Evolutionary conservation across 2,113 vertebrate species (phyloP), one percentile per base, ranked within the genome.

Genomic region (Castor canadensis): DNA sequence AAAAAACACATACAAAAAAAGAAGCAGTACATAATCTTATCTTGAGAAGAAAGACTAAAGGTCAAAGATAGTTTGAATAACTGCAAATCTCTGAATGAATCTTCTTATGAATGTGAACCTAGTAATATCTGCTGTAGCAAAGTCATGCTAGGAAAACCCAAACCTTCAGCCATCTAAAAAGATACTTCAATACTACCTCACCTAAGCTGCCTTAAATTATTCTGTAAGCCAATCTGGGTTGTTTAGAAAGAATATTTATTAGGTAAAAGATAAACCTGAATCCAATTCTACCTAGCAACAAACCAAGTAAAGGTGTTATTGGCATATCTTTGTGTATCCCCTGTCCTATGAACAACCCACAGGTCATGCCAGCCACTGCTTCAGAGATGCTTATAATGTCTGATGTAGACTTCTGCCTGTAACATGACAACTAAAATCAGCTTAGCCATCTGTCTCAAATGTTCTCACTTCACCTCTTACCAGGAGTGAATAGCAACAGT

Each of bases 371-470:
- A 91, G 56, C 84, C 73, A 32, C 35, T 82, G 89, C 56, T 89
- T 66, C 30, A 81, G 66, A 54, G 67, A 5, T 94, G 58, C 84
- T 91, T 62, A 93, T 76, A 40, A 26, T 28, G 32, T 72, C 64
- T 91, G 77, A 88, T 88, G 87, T 92, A 76, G 77, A 3, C 35
- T 67, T 11, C 20, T 72, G 38, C 66, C 72, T 72, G 71, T 87
- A 90, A 69, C 96, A 45, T 87, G 77, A 91, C 77, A 97, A 91
- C 82, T 30, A n/a, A 91, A 84, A 93, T 84, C 86, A 86, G 92
- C 26, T 95, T 81, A 67, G 67, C 81, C 73, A n/a, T 86, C 89
- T 95, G 92, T 85, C 86, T 91, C 9, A 22, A 64, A 75, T 58
- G 54, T 94, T 82, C 93, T 91, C 77, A 40, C 77, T 71, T 96